phyloP scores from a whole-genome alignment of 1,140 invertebrate genomes.

The Drosophila insularis region DNA sequence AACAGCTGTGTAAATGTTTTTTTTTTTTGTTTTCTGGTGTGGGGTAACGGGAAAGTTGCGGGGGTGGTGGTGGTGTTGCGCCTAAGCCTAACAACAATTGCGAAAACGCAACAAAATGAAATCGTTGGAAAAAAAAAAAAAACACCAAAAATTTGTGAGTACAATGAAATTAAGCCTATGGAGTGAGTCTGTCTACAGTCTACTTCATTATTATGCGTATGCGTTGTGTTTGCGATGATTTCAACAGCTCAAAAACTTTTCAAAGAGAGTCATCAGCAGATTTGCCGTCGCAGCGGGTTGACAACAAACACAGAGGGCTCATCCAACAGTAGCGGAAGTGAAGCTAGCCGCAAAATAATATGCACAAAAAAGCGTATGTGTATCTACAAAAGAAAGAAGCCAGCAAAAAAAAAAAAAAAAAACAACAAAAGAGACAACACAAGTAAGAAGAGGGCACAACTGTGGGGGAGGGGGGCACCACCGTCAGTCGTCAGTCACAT shows the following conservation, averaged over 20 bases:
- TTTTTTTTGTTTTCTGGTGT: slow-evolving; percentile 42
- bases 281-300: slow-evolving; percentile 47
- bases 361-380: slow-evolving; percentile 27
- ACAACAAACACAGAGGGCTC: slow-evolving; percentile 54
- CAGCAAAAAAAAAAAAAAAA: slow-evolving; percentile 16
- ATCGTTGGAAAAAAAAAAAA: slow-evolving; percentile 54
- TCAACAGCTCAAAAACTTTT: slow-evolving; percentile 46
- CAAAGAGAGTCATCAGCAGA: slow-evolving; percentile 28
- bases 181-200: slow-evolving; percentile 15
- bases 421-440: not conserved
- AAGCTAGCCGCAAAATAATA: slow-evolving; percentile 71
- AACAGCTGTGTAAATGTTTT: slow-evolving; percentile 66
- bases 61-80: not conserved
- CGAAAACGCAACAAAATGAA: slow-evolving; percentile 40
- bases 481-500: not conserved
- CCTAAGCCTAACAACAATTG: slow-evolving; percentile 39
- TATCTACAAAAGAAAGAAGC: not conserved
- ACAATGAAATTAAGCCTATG: slow-evolving; percentile 62
- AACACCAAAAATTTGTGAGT: slow-evolving; percentile 13
- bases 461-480: not conserved
- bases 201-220: slow-evolving; percentile 54
- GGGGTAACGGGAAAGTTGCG: not conserved
- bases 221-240: slow-evolving; percentile 45
- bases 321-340: slow-evolving; percentile 49
- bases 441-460: not conserved